Base-by-base conservation (phyloP, 2,888 invertebrate genomes). In the Cryptocephalus moraei region DNA sequence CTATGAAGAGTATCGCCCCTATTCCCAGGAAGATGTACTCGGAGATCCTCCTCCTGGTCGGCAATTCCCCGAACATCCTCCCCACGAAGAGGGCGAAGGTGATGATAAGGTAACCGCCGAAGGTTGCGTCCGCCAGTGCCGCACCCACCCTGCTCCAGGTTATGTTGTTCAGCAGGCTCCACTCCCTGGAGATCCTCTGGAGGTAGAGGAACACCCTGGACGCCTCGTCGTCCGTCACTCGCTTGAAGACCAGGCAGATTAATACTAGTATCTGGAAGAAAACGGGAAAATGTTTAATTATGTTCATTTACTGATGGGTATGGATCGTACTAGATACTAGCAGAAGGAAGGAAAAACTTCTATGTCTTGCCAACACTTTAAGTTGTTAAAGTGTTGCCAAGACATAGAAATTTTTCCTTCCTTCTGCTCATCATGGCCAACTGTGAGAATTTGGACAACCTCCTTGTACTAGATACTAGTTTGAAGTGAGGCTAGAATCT, bases 201-300 rank as follows among this genome's bases (percentile, higher is more conserved):
- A 84, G 75, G 58, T 80, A 78, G 53, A 82, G 75, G 61, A 80
- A 79, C 56, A 85, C 71, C 45, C 84, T 75, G 41, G 78, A 75
- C 49, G 84, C 82, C 66, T 86, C 85, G 58, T 84, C 84, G 51
- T 84, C 79, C 1, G 86, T 84, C 53, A 84, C 78, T 51, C 84
- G 75, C 67, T 84, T 82, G 50, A 79, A 77, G 32, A 82, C 76
- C 59, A 85, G 69, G 60, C 85, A 85, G 12, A 81, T 75, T 54
- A 82, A 72, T 65, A 81, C 81, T 59, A 82, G 73, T 58, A 80
- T 65, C 86, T 86, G 70, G 14, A 68, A 69, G n/a, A n/a, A n/a
- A n/a, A n/a, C n/a, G n/a, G n/a, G n/a, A n/a, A n/a, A n/a, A n/a
- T n/a, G n/a, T n/a, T n/a, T n/a, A n/a, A n/a, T n/a, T n/a, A n/a